Evolutionary conservation across 2,797 vertebrate species (phyloP).

Genomic region (Acanthopagrus latus): DNA sequence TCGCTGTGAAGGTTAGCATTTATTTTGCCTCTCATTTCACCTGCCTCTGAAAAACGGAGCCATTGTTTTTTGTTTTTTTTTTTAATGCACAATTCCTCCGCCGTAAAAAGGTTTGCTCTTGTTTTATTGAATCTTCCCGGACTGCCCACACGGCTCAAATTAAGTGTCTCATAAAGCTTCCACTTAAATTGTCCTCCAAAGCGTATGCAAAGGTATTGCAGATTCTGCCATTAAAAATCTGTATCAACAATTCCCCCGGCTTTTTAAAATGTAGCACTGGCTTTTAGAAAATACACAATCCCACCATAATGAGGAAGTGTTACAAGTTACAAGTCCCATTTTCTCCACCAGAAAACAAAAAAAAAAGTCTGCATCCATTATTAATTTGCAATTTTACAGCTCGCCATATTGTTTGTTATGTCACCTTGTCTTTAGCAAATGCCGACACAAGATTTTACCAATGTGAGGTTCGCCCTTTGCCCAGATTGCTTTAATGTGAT

Average conservation of each 20-base stretch:
- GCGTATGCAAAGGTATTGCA: slow-evolving; percentile 65
- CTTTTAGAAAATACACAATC: slow-evolving; percentile 76
- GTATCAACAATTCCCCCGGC: slow-evolving; percentile 66
- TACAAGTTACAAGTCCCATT: slow-evolving; percentile 66
- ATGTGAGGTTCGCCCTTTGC: slow-evolving; percentile 50
- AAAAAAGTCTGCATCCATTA: slow-evolving; percentile 69
- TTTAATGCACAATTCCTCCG: slow-evolving; percentile 48
- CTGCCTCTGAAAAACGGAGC: slow-evolving; percentile 42
- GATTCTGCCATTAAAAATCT: slow-evolving; percentile 67
- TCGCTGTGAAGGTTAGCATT: slow-evolving; percentile 47
- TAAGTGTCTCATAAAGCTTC: slow-evolving; percentile 71
- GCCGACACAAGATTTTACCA: slow-evolving; percentile 54
- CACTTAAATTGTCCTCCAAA: slow-evolving; percentile 73
- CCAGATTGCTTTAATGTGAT: slow-evolving; percentile 59
- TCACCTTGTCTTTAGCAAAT: slow-evolving; percentile 55
- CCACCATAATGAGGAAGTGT: slow-evolving; percentile 57
- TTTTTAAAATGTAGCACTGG: slow-evolving; percentile 71
- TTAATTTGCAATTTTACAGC: slow-evolving; percentile 57
- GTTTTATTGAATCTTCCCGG: slow-evolving; percentile 62
- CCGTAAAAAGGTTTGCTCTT: slow-evolving; percentile 57
- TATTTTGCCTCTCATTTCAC: slow-evolving; percentile 51
- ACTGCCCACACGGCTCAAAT: slow-evolving; percentile 65
- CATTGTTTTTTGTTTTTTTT: neutral
- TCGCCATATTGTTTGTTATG: slow-evolving; percentile 50
- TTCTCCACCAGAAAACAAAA: slow-evolving; percentile 43